Conservation (phyloP, 1,140 invertebrate genomes). For the Geopemphigus sp. region DNA sequence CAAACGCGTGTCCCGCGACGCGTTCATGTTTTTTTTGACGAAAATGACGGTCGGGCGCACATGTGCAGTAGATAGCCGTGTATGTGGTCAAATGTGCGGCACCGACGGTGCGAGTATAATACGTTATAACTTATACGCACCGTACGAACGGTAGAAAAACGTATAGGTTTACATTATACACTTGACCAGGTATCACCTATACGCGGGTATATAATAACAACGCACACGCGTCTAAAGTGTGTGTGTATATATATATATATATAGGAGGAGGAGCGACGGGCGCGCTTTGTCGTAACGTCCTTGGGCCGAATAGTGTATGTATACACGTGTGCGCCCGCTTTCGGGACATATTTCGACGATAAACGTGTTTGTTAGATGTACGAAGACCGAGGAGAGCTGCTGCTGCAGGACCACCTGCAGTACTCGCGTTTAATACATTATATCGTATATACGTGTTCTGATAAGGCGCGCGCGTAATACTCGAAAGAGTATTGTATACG, state of each 20-base stretch:
- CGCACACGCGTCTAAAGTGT: neutral
- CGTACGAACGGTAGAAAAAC: neutral
- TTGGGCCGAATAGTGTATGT: neutral
- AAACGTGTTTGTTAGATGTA: neutral
- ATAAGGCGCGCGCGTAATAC: too few relatives aligned
- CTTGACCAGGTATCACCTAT: neutral
- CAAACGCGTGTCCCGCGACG: too few relatives aligned
- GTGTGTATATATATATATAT: too few relatives aligned
- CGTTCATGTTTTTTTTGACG: constrained; percentile 1
- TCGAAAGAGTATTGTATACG: too few relatives aligned
- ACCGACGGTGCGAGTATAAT: neutral
- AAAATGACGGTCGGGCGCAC: constrained; percentile 11
- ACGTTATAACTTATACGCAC: neutral
- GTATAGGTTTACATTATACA: neutral
- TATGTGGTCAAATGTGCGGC: too few relatives aligned
- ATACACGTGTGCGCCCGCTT: neutral
- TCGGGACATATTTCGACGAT: neutral
- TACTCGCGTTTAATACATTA: too few relatives aligned
- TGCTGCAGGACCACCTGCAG: too few relatives aligned
- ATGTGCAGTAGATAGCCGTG: too few relatives aligned
- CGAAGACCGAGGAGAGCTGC: neutral
- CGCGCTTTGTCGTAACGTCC: constrained; percentile 1
- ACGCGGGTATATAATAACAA: neutral
- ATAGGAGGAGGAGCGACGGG: neutral
- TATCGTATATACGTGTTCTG: too few relatives aligned